Conservation (phyloP, 2,888 invertebrate genomes). For the Miltochrista miniata region DNA sequence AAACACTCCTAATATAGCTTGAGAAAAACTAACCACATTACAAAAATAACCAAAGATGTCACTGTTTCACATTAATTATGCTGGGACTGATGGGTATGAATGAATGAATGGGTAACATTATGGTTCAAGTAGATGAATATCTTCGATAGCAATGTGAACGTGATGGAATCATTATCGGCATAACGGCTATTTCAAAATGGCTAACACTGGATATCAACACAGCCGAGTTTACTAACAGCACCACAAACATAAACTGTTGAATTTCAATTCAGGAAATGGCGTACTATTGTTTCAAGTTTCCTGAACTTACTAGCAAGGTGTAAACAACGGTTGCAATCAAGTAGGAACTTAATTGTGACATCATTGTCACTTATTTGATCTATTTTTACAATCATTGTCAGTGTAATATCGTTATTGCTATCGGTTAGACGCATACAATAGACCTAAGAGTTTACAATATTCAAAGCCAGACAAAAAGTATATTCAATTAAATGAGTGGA, state of each 20-base stretch:
- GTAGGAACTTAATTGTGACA: conserved; percentile 17
- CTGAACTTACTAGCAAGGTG: conserved; percentile 17
- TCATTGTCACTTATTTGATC: conserved; percentile 13
- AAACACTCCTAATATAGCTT: too few relatives aligned
- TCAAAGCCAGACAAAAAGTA: too few relatives aligned
- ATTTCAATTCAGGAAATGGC: conserved; percentile 26
- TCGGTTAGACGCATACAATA: conserved; percentile 23
- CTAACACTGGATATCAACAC: neutral
- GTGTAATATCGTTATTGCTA: conserved; percentile 16
- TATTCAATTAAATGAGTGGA: too few relatives aligned
- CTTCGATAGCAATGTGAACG: neutral
- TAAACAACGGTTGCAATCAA: conserved; percentile 16
- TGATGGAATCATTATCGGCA: neutral
- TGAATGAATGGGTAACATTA: too few relatives aligned
- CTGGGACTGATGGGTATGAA: too few relatives aligned
- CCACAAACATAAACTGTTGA: conserved; percentile 23
- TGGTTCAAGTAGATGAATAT: neutral
- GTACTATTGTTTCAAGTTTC: conserved; percentile 33
- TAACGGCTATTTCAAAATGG: neutral
- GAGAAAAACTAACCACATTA: too few relatives aligned
- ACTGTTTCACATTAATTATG: too few relatives aligned
- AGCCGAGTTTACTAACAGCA: conserved; percentile 26
- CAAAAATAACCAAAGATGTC: too few relatives aligned
- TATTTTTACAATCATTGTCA: conserved; percentile 27
- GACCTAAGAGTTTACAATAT: too few relatives aligned